These are phyloP conservation scores for Dryas iulia DNA, from an alignment of 1,140 invertebrate species.

Conservation along the genomic window DNA sequence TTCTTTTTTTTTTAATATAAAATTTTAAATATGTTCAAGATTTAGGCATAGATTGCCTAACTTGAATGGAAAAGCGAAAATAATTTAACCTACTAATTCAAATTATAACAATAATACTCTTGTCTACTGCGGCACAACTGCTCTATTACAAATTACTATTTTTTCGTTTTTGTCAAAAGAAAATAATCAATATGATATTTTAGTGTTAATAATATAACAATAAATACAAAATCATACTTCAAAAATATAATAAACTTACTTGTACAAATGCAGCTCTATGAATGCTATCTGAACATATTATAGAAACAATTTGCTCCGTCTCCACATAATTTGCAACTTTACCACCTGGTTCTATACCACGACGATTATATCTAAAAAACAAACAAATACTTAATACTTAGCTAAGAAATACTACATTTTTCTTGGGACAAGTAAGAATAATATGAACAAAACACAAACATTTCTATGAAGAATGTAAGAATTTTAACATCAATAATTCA, in stretches of 20 bases:
- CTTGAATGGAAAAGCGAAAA: too few relatives aligned
- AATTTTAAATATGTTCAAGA: too few relatives aligned
- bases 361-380: slow-evolving; percentile 87
- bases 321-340: slow-evolving; percentile 98
- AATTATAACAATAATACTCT: not conserved
- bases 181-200: too few relatives aligned
- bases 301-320: slow-evolving; percentile 95
- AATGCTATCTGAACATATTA: slow-evolving; percentile 85
- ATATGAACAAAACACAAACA: too few relatives aligned
- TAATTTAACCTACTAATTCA: too few relatives aligned
- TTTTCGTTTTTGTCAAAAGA: not conserved
- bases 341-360: slow-evolving; percentile 94
- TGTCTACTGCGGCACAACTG: not conserved
- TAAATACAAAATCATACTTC: too few relatives aligned
- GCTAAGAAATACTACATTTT: too few relatives aligned
- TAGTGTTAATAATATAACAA: too few relatives aligned
- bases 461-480: too few relatives aligned
- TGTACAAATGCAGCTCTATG: slow-evolving; percentile 95
- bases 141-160: not conserved
- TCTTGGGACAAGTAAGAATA: too few relatives aligned
- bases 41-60: too few relatives aligned
- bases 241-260: slow-evolving; percentile 65
- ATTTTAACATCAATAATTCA: too few relatives aligned
- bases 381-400: not conserved
- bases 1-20: not conserved